Base-by-base conservation (phyloP, 1,140 invertebrate genomes). In the Zaprionus vittiger region DNA sequence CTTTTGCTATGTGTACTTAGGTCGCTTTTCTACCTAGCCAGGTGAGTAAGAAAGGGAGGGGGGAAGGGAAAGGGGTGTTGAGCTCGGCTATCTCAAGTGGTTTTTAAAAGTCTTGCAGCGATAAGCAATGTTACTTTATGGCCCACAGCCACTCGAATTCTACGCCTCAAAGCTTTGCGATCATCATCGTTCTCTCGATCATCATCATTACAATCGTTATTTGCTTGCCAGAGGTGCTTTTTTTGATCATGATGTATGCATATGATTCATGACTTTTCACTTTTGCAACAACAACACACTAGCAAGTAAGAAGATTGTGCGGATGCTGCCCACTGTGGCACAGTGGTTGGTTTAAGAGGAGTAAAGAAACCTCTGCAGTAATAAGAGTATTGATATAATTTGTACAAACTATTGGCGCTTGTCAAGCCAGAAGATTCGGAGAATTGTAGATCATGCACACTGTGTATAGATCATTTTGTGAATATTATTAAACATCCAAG, bases 71-170 rank as follows among this genome's bases (percentile, higher is more conserved):
- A 14, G 38, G 15, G 2, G 6, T 89, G 84, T 75, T 79, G 69
- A 80, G 55, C 64, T 59, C 11, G 60, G 63, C 81, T 80, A 89
- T 89, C 85, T 89, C 79, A 90, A 89, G 84, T 90, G 79, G 81
- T 89, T 90, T 83, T 90, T 90, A 77, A 82, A 90, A 90, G 85
- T 90, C 85, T 90, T 81, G 81, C 85, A 89, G 79, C 85, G 85
- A 89, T 89, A 90, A 85, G 85, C 81, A 80, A 80, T 90, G 85
- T 80, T 69, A 89, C 76, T 89, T 89, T 89, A 90, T 89, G 85
- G 73, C 85, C 62, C 56, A 76, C 63, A 67, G 56, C 72, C 79
- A 84, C 75, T 81, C 79, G 81, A 74, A 81, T 73, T 76, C 77
- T 55, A 72, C 70, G 76, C 72, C 63, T 66, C 77, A 66, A 54